Percentiles rank a stretch among this genome's conserved stretches.
Conservation (phyloP, 2,797 vertebrate genomes). For the Poecilia wingei region DNA sequence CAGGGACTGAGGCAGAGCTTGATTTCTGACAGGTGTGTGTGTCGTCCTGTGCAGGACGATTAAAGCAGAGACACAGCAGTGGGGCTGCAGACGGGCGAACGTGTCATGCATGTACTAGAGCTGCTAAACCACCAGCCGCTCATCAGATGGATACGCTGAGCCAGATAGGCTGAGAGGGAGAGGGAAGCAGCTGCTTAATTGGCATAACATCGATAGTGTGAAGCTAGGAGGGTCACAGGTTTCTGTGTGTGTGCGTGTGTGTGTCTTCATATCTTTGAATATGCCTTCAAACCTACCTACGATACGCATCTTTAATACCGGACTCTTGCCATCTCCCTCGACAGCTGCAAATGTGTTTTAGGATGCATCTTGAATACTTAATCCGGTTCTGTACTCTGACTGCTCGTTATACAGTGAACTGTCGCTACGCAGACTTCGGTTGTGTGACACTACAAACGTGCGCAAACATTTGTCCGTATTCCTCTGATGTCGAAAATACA, state of each 20-base stretch:
- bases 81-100: slow-evolving; percentile 33
- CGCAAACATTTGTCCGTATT: too few species aligned
- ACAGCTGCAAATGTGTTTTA: slow-evolving; percentile 8
- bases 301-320: slow-evolving; percentile 10
- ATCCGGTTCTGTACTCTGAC: slow-evolving; percentile 4
- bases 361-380: slow-evolving; percentile 22
- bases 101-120: slow-evolving; percentile 48
- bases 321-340: slow-evolving; percentile 4
- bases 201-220: slow-evolving; percentile 40
- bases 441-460: neutral
- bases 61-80: slow-evolving; percentile 57
- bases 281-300: slow-evolving; percentile 1
- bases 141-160: slow-evolving; percentile 24
- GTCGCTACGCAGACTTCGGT: neutral
- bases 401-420: neutral
- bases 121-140: slow-evolving; percentile 42
- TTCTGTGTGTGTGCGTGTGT: slow-evolving; percentile 26
- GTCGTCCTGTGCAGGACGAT: slow-evolving; percentile 54
- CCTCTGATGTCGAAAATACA: too few species aligned
- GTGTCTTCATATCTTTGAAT: slow-evolving; percentile 7
- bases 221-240: slow-evolving; percentile 49
- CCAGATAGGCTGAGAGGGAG: slow-evolving; percentile 12
- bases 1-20: slow-evolving; percentile 44
- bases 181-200: slow-evolving; percentile 60
- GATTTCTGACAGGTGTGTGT: slow-evolving; percentile 63